A percentile compares a stretch with the other conserved stretches of the same genome.
Evolutionary conservation across 2,797 vertebrate species (phyloP).

Genomic region (Tragelaphus oryx): DNA sequence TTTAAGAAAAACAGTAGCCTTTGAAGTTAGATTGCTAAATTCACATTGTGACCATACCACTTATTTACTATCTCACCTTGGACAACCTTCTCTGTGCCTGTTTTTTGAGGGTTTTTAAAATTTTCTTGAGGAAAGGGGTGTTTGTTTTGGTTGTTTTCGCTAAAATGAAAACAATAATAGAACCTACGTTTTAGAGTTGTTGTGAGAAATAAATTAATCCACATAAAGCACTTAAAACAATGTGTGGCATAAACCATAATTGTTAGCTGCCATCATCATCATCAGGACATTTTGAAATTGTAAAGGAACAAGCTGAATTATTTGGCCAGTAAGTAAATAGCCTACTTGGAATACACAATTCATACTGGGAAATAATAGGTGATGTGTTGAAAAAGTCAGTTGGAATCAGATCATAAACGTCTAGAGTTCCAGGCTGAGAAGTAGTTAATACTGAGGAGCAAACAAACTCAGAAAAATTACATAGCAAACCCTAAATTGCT

Average conservation of each 20-base stretch:
- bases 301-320: neutral
- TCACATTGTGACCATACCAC: neutral
- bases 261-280: neutral
- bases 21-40: neutral
- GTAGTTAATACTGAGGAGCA: neutral
- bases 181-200: neutral
- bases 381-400: neutral
- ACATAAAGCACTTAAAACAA: constrained; percentile 1
- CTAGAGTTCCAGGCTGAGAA: neutral
- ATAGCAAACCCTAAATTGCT: neutral
- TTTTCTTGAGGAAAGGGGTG: neutral
- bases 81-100: neutral
- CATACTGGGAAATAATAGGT: neutral
- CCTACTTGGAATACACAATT: neutral
- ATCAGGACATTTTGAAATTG: neutral
- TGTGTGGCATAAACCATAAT: neutral
- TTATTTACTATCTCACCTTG: neutral
- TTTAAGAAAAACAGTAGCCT: neutral
- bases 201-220: constrained; percentile 3
- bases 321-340: neutral
- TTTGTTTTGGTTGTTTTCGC: neutral
- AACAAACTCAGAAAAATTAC: neutral
- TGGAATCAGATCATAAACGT: neutral
- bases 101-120: neutral
- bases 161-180: constrained; percentile 9